Evolutionary conservation across 2,113 vertebrate species (phyloP).

Genomic region (Neofelis nebulosa): DNA sequence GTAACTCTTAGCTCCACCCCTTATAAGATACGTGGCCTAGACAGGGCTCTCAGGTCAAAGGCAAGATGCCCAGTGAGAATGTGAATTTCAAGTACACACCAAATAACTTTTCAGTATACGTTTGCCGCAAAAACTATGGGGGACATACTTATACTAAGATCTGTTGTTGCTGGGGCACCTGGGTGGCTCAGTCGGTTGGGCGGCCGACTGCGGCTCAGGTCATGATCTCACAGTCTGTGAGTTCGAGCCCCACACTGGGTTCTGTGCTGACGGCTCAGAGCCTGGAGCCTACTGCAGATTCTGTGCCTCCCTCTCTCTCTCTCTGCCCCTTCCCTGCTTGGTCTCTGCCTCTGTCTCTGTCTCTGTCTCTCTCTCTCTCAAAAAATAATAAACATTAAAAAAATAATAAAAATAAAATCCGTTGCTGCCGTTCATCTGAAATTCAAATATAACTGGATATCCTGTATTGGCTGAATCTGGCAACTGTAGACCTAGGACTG

Average conservation of each 20-base stretch:
- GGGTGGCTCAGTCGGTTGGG: too few species aligned
- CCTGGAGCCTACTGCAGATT: too few species aligned
- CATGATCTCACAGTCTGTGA: too few species aligned
- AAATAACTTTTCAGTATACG: background rate
- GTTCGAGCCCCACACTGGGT: too few species aligned
- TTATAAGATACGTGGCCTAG: background rate
- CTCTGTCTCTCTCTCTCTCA: too few species aligned
- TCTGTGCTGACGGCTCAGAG: too few species aligned
- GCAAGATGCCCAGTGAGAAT: background rate
- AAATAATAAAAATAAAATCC: background rate
- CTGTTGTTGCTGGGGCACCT: background rate
- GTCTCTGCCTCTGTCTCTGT: too few species aligned
- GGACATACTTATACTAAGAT: background rate
- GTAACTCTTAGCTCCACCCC: too few species aligned
- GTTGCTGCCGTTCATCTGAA: background rate
- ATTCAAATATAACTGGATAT: background rate
- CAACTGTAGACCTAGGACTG: background rate
- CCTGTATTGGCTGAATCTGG: background rate
- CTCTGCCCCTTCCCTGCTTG: too few species aligned
- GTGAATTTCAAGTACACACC: background rate
- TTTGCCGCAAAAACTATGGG: background rate
- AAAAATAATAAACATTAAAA: too few species aligned
- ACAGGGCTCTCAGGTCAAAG: background rate
- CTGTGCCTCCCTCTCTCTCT: too few species aligned
- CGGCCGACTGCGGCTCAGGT: too few species aligned